Percentiles rank a stretch among this genome's conserved stretches.
phyloP scores from a whole-genome alignment of 23 tunicate genomes.

The Aplidium turbinatum region DNA sequence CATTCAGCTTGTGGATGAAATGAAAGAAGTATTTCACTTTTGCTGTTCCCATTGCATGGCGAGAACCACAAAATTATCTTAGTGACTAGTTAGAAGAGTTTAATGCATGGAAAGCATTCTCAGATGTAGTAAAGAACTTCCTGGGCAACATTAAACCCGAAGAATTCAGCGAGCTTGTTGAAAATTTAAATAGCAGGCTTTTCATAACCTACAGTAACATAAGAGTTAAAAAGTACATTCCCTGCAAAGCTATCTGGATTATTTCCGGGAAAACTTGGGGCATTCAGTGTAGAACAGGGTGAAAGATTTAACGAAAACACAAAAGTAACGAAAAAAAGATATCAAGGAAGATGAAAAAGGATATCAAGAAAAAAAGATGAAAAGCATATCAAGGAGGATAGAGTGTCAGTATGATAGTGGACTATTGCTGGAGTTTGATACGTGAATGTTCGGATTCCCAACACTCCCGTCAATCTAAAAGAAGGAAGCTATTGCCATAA shows the following conservation, averaged over 20 bases:
- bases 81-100: conserved; percentile 10
- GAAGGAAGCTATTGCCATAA: conserved; percentile 13
- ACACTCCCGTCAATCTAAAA: conserved; percentile 27
- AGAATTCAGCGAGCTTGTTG: conserved; percentile 21
- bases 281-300: conserved; percentile 32
- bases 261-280: conserved; percentile 31
- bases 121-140: conserved; percentile 24
- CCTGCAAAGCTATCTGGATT: conserved; percentile 27
- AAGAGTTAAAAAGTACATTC: conserved; percentile 29
- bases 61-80: conserved; percentile 16
- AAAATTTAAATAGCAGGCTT: conserved; percentile 16
- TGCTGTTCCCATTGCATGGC: conserved; percentile 33
- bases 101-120: conserved; percentile 27
- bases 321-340: conserved; percentile 21
- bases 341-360: conserved; percentile 28
- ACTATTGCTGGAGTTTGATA: conserved; percentile 25
- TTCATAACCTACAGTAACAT: background rate
- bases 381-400: conserved; percentile 18
- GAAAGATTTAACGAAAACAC: conserved; percentile 34
- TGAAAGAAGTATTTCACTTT: conserved; percentile 22
- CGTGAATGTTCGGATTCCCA: conserved; percentile 1
- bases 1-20: too few species aligned
- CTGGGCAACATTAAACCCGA: conserved; percentile 3
- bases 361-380: conserved; percentile 3
- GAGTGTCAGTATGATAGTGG: conserved; percentile 33